Percentiles rank a stretch among this genome's conserved stretches.
These are phyloP conservation scores for Xenopus laevis DNA, from an alignment of 2,113 vertebrate genomes.

Conservation along the genomic window DNA sequence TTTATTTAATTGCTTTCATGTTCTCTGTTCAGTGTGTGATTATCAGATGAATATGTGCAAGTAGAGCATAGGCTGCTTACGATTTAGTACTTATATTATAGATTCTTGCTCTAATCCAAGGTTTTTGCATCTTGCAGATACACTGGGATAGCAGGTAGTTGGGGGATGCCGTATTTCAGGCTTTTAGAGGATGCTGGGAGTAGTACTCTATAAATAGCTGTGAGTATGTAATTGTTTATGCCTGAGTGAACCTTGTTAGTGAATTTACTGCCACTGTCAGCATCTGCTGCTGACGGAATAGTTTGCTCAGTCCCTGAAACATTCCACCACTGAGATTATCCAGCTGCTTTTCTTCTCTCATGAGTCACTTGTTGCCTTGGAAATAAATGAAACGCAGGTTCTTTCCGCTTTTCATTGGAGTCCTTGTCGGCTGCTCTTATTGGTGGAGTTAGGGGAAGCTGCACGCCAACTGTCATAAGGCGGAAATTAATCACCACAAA, in stretches of 20 bases:
- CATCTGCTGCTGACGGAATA: not conserved
- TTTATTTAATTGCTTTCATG: no score
- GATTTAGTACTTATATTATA: no score
- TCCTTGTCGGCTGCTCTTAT: slow-evolving; percentile 37
- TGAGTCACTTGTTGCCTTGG: slow-evolving; percentile 51
- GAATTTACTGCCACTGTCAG: not conserved
- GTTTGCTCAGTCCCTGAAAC: not conserved
- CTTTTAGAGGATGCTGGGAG: no score
- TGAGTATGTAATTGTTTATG: not conserved
- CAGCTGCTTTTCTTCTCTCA: slow-evolving; percentile 11
- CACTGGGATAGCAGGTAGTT: no score
- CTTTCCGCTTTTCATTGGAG: slow-evolving; percentile 34
- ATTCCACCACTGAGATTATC: not conserved
- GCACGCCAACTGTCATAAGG: slow-evolving; percentile 41
- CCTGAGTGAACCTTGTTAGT: not conserved
- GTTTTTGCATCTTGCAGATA: no score
- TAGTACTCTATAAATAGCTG: not conserved
- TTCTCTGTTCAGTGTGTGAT: no score
- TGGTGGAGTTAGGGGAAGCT: slow-evolving; percentile 43
- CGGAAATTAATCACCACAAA: slow-evolving; percentile 58
- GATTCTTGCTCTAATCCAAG: no score
- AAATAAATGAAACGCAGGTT: slow-evolving; percentile 51
- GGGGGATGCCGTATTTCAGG: no score
- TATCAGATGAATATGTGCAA: no score
- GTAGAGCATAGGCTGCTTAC: no score